Evolutionary conservation across 2,888 invertebrate species (phyloP), one percentile per base, ranked within the genome.

Genomic region (Phorcus lineatus): DNA sequence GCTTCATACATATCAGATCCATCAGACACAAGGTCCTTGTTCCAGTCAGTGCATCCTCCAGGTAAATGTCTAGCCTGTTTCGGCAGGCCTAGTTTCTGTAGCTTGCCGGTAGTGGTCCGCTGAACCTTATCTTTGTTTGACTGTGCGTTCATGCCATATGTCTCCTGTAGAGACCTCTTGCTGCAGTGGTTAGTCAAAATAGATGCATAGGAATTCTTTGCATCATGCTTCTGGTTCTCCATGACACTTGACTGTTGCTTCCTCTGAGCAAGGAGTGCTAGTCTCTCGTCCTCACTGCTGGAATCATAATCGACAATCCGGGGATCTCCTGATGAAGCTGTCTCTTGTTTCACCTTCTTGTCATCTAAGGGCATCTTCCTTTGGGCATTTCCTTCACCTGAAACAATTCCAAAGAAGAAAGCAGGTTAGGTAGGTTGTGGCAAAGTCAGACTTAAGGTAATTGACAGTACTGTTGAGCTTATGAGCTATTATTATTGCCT

Each of bases 221-320:
- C 62, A 24, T 17, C 24, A 13, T 47, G 13, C 47, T 13, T 47
- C 47, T 47, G 47, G 11, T 47, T 24, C 24, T 24, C 57, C 57
- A 57, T 57, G 2, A 13, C 19, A 55, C n/a, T 17, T 9, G 22
- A 19, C 22, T 57, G 57, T 57, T 57, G 22, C 9, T 19, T 24
- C 7, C 57, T 57, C 22, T 24, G 57, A 9, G 57, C 24, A 57
- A 24, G 24, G 19, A 22, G 57, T 57, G 57, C 57, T 19, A 57
- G 57, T 24, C 57, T 22, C 22, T 70, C 70, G 19, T 70, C 70
- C n/a, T 70, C 70, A 19, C 70, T 40, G 36, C 70, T 70, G 1
- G 70, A 70, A 19, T 70, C 70, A 40, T 70, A 70, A 36, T 70
- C 70, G 0, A 70, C 70, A 19, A 70, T 70, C 19, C 36, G 28